Conservation (phyloP, 2,888 invertebrate species). For the Auanema freiburgensis region DNA sequence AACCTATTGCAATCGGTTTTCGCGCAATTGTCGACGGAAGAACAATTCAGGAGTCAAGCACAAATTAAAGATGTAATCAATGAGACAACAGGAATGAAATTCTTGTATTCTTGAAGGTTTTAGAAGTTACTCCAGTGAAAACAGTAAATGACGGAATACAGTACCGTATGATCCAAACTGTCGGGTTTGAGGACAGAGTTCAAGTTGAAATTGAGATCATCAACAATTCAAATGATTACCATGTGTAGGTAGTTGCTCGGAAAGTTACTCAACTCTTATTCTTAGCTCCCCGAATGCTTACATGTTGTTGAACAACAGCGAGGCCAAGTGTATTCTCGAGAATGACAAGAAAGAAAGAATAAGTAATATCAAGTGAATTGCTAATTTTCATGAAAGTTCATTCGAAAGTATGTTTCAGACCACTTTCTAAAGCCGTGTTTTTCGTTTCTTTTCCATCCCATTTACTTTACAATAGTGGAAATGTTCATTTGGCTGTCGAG, state of each 20-base stretch:
- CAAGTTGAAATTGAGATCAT: not conserved
- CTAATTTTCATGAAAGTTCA: no score
- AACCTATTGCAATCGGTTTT: conserved; percentile 12
- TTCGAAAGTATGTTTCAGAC: no score
- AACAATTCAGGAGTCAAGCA: not conserved
- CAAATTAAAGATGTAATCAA: conserved; percentile 7
- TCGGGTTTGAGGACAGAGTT: conserved; percentile 8
- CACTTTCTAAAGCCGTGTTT: no score
- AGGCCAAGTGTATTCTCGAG: not conserved
- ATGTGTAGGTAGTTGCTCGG: not conserved
- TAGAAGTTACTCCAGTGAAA: not conserved
- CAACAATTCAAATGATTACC: conserved; percentile 2
- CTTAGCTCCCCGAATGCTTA: no score
- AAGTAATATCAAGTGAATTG: no score
- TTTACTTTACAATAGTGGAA: no score
- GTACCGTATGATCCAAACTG: not conserved
- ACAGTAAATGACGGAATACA: not conserved
- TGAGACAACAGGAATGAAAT: not conserved
- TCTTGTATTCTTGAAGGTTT: not conserved
- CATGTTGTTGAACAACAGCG: not conserved
- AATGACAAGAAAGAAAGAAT: no score
- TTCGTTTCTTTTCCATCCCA: no score
- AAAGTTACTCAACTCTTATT: not conserved
- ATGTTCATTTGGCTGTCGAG: no score
- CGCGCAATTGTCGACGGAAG: conserved; percentile 3